Evolutionary conservation across 2,888 invertebrate species (phyloP).

Genomic region (Tenthredo notha): DNA sequence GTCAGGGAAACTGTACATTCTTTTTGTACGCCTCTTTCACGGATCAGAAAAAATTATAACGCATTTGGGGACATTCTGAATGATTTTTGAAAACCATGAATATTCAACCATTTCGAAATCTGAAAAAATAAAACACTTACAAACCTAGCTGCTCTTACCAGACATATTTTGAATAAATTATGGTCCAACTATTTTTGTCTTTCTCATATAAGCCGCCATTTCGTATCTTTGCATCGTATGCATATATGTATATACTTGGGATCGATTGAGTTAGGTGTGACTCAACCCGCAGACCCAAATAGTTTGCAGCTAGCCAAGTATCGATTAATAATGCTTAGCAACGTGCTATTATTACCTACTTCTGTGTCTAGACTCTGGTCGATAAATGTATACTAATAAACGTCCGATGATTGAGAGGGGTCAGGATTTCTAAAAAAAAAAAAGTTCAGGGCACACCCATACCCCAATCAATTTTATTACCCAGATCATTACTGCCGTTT

Average conservation of each 20-base stretch:
- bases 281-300: conserved; percentile 26
- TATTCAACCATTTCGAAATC: neutral
- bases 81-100: neutral
- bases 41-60: neutral
- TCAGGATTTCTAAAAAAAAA: conserved; percentile 5
- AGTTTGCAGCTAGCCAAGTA: conserved; percentile 18
- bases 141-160: too few relatives aligned
- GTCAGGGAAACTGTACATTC: neutral
- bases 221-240: neutral
- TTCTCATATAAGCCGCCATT: neutral
- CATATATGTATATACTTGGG: neutral
- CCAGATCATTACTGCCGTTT: neutral
- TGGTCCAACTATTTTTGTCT: neutral
- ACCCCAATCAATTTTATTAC: conserved; percentile 10
- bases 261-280: conserved; percentile 39
- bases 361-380: conserved; percentile 28
- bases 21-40: too few relatives aligned
- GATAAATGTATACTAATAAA: conserved; percentile 8
- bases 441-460: neutral
- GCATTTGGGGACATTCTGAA: neutral
- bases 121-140: neutral
- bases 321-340: conserved; percentile 40
- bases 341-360: conserved; percentile 32
- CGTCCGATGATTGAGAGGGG: neutral
- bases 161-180: neutral